Evolutionary conservation across 2,113 vertebrate species (phyloP).

Genomic region (Progne subis): DNA sequence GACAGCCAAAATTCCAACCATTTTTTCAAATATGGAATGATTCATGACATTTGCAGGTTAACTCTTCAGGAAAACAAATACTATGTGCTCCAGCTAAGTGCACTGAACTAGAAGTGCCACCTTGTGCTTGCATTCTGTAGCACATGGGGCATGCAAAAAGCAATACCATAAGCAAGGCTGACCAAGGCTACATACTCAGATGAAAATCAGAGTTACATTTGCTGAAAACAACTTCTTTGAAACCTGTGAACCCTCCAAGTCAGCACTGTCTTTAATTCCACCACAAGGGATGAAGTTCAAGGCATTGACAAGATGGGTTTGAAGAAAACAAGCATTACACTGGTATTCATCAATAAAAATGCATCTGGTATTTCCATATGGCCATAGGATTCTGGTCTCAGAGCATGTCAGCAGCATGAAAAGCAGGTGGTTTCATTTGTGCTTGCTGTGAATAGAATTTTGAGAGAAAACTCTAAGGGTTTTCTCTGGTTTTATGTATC

Average conservation of each 20-base stretch:
- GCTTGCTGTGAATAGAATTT: neutral
- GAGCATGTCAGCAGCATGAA: neutral
- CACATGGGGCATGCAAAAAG: neutral
- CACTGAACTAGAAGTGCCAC: constrained; percentile 39
- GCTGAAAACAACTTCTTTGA: neutral
- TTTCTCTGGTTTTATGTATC: neutral
- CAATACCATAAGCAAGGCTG: neutral
- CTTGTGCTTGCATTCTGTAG: constrained; percentile 49
- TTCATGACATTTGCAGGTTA: neutral
- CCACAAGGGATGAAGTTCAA: neutral
- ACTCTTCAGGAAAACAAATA: neutral
- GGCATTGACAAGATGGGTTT: neutral
- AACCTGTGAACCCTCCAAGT: neutral
- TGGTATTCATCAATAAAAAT: neutral
- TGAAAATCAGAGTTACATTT: neutral
- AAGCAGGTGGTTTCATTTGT: neutral
- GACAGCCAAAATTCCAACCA: neutral
- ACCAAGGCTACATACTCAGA: neutral
- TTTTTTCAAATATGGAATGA: neutral
- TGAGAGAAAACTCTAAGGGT: neutral
- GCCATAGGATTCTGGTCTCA: neutral
- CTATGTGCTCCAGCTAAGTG: neutral
- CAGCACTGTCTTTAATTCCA: neutral
- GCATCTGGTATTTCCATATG: neutral
- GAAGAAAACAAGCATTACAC: neutral